Evolutionary conservation across 1,140 invertebrate species (phyloP), one percentile per base, ranked within the genome.

Genomic region (Drosophila lacteicornis): DNA sequence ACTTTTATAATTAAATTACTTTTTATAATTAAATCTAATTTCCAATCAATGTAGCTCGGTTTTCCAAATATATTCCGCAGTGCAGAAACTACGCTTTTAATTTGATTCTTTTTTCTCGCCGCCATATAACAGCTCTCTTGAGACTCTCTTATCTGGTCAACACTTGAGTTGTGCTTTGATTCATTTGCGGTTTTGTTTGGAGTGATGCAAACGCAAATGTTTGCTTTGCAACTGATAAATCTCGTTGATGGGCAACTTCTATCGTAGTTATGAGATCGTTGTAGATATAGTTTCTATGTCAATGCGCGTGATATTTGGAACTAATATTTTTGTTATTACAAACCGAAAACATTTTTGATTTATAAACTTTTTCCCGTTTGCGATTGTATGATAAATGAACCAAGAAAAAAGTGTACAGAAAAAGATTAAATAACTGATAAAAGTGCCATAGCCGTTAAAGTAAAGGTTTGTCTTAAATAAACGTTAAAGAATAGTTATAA

Each of bases 161-260:
- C 69, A 73, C 69, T 73, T 59, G 38, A 73, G 67, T 25, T 58
- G 27, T 71, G 45, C 50, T 67, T 76, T 61, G 61, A 57, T 66
- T 50, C 19, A 71, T 73, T 73, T 73, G 66, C 47, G 62, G 62
- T 51, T 25, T 49, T n/a, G 3, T 69, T 43, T 70, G 19, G n/a
- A 40, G 9, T 42, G 22, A 38, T 69, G 43, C 13, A 19, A 49
- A 33, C 25, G 11, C 22, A 58, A 73, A 49, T 73, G 55, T 71
- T 59, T 71, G 42, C 2, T 49, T 40, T 69, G 61, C 12, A 50
- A 51, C 17, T 67, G 66, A 67, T 50, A 40, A 33, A 65, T 65
- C 56, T 61, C 0, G 57, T 19, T 65, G 53, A 53, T 53, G 33
- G 33, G 33, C 17, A 53, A 53, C 30, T 55, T 55, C 19, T 55